Base-by-base conservation (phyloP, 2,113 vertebrate genomes). In the Odobenus rosmarus region DNA sequence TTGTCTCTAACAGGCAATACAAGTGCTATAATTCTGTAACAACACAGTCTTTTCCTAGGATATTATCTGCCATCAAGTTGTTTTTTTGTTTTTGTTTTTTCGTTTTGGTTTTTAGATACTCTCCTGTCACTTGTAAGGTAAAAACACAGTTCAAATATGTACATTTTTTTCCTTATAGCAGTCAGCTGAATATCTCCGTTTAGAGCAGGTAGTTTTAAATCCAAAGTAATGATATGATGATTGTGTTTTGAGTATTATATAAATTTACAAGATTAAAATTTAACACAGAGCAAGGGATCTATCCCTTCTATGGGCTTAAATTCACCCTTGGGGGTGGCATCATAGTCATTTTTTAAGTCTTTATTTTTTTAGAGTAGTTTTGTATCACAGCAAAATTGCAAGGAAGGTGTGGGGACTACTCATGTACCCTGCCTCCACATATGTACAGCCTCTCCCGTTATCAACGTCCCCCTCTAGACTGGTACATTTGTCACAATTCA, bases 131-230 rank as follows among this genome's bases (percentile, higher is more conserved):
- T 57, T 36, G 12, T 55, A 18, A 18, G 33, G 28, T 39, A 89
- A 83, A 81, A 81, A 49, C 2, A 36, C 11, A 51, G 14, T 90
- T 95, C 15, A 86, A 24, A 62, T 33, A 64, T 9, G 5, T 72
- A 33, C 2, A 2, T 61, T 53, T 72, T 24, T 87, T 31, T 39
- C 36, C 18, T 81, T 12, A 85, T 46, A 82, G 57, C 2, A 88
- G 18, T 76, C 36, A 62, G 2, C 2, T 84, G 31, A n/a, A 42
- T 72, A 11, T 5, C 33, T 90, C 89, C 49, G 93, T 79, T 61
- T 72, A 33, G 15, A 97, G 83, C 24, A 74, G 23, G 5, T 93
- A n/a, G 4, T 79, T 95, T 96, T 62, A 94, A 92, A 76, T 79
- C 57, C 51, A 94, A 39, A 62, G 67, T 80, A 91, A 85, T 86